Percentiles rank a stretch among this genome's conserved stretches.
Conservation (phyloP, 1,140 invertebrate species). For the Cylas formicarius region DNA sequence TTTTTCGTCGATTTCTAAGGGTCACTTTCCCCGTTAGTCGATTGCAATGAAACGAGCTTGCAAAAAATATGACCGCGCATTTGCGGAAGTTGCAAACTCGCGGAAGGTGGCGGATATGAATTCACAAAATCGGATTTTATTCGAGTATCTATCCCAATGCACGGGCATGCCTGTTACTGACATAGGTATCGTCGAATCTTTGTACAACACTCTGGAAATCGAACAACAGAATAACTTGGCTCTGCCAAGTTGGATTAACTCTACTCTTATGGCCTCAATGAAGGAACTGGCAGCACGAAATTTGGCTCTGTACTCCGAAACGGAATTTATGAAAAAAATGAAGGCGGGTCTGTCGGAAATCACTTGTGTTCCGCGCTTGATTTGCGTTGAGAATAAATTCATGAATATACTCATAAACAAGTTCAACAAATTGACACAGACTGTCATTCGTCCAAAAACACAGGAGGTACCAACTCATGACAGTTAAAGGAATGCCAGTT, state of each 20-base stretch:
- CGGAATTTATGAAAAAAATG: slow-evolving; percentile 61
- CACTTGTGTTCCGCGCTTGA: too few relatives aligned
- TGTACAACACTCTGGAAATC: slow-evolving; percentile 67
- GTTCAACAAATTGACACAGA: too few relatives aligned
- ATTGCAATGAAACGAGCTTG: slow-evolving; percentile 58
- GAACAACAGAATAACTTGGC: slow-evolving; percentile 58
- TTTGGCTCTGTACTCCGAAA: slow-evolving; percentile 64
- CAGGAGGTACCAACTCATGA: too few relatives aligned
- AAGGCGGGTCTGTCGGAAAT: slow-evolving; percentile 52
- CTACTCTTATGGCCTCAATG: slow-evolving; percentile 63
- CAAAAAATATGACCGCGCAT: slow-evolving; percentile 52
- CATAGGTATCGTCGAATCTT: slow-evolving; percentile 60
- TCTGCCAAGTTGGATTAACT: slow-evolving; percentile 64
- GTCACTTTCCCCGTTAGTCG: slow-evolving; percentile 41
- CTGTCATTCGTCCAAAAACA: too few relatives aligned
- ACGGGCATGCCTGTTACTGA: slow-evolving; percentile 59
- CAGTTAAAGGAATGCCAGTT: too few relatives aligned
- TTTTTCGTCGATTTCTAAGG: not conserved
- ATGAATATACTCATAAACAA: too few relatives aligned
- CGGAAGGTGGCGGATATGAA: slow-evolving; percentile 49
- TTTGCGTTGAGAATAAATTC: too few relatives aligned
- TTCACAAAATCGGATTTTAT: slow-evolving; percentile 53
- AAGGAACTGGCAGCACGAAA: slow-evolving; percentile 56
- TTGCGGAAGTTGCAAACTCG: slow-evolving; percentile 48
- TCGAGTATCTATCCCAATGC: slow-evolving; percentile 54